phyloP scores from a whole-genome alignment of 2,888 invertebrate species.

The Halocaridina rubra region DNA sequence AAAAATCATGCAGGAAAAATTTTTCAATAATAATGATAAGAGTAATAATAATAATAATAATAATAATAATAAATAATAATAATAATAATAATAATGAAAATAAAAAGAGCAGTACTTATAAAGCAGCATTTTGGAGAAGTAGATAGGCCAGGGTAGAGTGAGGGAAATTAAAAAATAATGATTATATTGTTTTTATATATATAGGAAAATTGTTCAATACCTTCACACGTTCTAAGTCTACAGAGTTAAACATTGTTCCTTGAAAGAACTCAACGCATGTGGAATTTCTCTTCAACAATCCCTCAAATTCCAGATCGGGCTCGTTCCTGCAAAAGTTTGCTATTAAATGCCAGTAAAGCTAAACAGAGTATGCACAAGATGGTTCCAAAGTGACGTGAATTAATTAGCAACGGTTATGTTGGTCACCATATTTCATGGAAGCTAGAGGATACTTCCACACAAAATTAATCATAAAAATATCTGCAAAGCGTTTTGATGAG shows the following conservation, averaged over 20 bases:
- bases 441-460: no score
- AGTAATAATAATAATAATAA: conserved; percentile 3
- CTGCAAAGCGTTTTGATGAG: no score
- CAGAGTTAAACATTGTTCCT: conserved; percentile 99
- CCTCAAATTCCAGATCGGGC: conserved; percentile 99
- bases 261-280: conserved; percentile 99
- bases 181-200: conserved; percentile 9
- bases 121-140: conserved; percentile 18
- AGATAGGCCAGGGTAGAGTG: conserved; percentile 29
- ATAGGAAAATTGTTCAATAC: conserved; percentile 72
- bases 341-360: conserved; percentile 30
- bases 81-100: not conserved
- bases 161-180: conserved; percentile 11
- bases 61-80: not conserved
- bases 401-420: not conserved
- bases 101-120: conserved; percentile 15
- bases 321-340: conserved; percentile 83
- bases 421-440: no score
- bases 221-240: conserved; percentile 99
- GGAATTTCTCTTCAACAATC: conserved; percentile 99
- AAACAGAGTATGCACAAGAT: no score
- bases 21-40: conserved; percentile 1
- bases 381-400: no score
- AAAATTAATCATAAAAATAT: no score
- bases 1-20: conserved; percentile 36